Evolutionary conservation across 1,140 invertebrate species (phyloP), one percentile per base, ranked within the genome.

Genomic region (Caenorhabditis inopinata): DNA sequence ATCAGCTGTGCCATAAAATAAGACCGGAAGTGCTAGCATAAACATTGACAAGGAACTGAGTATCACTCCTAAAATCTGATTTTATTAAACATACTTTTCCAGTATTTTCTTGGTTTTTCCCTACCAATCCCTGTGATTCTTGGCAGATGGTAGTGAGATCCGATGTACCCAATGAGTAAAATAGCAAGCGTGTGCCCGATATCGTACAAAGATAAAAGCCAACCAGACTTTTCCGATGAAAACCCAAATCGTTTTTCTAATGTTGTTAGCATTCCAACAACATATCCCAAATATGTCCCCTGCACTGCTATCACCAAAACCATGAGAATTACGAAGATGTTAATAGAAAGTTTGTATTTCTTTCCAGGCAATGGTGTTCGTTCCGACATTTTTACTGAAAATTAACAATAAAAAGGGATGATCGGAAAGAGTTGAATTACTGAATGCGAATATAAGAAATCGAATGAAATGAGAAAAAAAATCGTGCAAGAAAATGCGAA

Each of bases 141-240:
- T 42, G 80, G 80, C 18, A 76, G 29, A 47, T 81, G 80, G 27
- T 45, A 51, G 21, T 74, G 42, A 42, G 74, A 76, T 32, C 74
- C 80, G 47, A 81, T 80, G 46, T 81, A 81, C 16, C 80, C 80
- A 23, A 81, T 75, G 25, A 68, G 48, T 0, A 81, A 58, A 38
- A 81, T 81, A 38, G 80, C 74, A 23, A 81, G 42, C 21, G 80
- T 81, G 75, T 81, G 80, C 21, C 80, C 80, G 21, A 81, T 68
- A 49, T 81, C 80, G 75, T 81, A 81, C 25, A 81, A 14, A 46
- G 74, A 77, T 16, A 81, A 51, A 12, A 81, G 76, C 25, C 49
- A 45, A 32, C 73, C 73, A 23, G 79, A 80, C 32, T 48, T 48
- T 45, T 76, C 73, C 12, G 27, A 38, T 5, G 73, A 62, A 23